phyloP scores from a whole-genome alignment of 2,797 vertebrate species.

The Typhlichthys subterraneus region DNA sequence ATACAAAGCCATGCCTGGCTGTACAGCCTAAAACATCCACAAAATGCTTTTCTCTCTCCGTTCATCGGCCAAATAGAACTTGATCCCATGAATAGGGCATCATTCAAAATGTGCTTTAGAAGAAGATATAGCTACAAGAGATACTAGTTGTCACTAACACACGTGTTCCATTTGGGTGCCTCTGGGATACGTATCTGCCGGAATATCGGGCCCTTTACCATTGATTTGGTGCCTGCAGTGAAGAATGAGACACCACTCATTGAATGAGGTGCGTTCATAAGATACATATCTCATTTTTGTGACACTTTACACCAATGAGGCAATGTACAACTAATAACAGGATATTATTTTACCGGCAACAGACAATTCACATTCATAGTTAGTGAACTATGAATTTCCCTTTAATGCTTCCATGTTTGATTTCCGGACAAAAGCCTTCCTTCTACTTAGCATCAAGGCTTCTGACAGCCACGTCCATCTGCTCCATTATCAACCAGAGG shows the following conservation, averaged over 20 bases:
- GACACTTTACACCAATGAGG: too few species aligned
- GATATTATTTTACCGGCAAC: neutral
- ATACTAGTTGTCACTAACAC: slow-evolving; percentile 6
- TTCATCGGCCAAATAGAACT: slow-evolving; percentile 54
- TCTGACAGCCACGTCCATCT: neutral
- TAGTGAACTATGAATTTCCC: neutral
- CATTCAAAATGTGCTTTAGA: slow-evolving; percentile 51
- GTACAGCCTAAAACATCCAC: slow-evolving; percentile 29
- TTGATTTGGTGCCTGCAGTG: slow-evolving; percentile 18
- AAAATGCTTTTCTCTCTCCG: slow-evolving; percentile 43
- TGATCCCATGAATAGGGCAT: slow-evolving; percentile 60
- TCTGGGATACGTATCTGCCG: slow-evolving; percentile 10
- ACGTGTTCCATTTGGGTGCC: slow-evolving; percentile 24
- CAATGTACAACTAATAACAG: too few species aligned
- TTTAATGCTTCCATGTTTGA: neutral
- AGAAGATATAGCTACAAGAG: neutral
- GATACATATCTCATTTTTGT: too few species aligned
- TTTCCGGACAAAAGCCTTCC: neutral
- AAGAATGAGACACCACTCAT: neutral
- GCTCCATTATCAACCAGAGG: neutral
- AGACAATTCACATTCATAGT: neutral
- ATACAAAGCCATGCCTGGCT: slow-evolving; percentile 57
- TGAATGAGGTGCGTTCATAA: neutral
- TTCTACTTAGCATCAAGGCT: neutral
- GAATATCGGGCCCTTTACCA: slow-evolving; percentile 10